These are phyloP conservation scores for Coracopsis vasa DNA, from an alignment of 2,113 vertebrate genomes.

Conservation along the genomic window DNA sequence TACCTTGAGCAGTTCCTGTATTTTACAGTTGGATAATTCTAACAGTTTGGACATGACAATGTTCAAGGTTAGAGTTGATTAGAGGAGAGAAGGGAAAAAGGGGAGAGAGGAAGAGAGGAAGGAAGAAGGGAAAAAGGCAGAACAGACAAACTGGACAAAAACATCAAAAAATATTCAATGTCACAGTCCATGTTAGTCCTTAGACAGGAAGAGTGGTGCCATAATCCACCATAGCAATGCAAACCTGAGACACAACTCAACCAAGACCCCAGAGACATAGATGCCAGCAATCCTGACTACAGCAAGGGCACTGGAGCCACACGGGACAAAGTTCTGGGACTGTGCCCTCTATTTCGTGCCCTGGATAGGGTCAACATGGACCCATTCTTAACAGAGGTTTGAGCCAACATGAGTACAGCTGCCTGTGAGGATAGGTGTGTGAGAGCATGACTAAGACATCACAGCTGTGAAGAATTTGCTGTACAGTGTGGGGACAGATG, in stretches of 20 bases:
- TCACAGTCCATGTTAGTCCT: neutral
- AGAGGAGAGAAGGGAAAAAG: neutral
- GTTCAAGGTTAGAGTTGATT: neutral
- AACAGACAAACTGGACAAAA: neutral
- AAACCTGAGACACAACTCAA: neutral
- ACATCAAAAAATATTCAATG: rapidly evolving
- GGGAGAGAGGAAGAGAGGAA: rapidly evolving
- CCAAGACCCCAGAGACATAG: neutral
- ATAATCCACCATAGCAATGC: neutral
- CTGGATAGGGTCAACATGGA: neutral
- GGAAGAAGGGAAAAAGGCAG: neutral
- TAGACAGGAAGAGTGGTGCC: neutral
- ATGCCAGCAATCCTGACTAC: rapidly evolving
- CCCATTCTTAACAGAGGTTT: neutral
- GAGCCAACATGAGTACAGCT: neutral
- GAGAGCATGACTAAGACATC: rapidly evolving
- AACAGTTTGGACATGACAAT: neutral
- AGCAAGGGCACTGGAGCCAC: neutral
- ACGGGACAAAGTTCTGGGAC: neutral
- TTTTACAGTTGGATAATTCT: neutral
- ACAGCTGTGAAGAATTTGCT: neutral
- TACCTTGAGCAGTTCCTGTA: neutral
- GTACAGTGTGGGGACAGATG: neutral
- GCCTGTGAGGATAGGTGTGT: rapidly evolving
- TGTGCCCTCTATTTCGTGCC: neutral